Conservation (phyloP, 1,140 invertebrate genomes). For the Zaprionus ornatus region DNA sequence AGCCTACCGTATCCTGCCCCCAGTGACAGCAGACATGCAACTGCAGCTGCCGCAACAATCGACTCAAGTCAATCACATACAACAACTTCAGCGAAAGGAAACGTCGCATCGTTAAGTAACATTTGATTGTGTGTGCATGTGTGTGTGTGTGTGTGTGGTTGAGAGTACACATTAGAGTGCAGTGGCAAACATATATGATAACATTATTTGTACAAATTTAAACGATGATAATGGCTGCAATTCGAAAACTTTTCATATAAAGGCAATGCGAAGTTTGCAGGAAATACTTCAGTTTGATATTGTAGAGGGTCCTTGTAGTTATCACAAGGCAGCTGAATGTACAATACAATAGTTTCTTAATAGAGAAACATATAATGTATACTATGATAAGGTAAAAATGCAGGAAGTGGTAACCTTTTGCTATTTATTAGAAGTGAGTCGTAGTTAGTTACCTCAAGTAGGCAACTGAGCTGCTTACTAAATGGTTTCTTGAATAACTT, state of each 20-base stretch:
- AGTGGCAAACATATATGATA: not conserved
- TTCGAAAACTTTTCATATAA: not conserved
- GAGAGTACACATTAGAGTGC: not conserved
- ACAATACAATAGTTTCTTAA: too few species aligned
- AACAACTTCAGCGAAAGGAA: slow-evolving; percentile 3
- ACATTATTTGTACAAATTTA: not conserved
- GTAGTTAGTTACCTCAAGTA: too few species aligned
- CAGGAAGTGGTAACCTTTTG: too few species aligned
- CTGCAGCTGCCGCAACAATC: slow-evolving; percentile 38
- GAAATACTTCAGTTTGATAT: not conserved
- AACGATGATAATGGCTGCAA: not conserved
- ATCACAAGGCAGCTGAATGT: not conserved
- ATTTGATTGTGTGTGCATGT: not conserved
- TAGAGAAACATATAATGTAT: too few species aligned
- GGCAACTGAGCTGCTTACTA: too few species aligned
- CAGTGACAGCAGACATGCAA: slow-evolving; percentile 2
- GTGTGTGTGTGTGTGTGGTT: not conserved
- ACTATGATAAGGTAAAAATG: too few species aligned
- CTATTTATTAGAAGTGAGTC: too few species aligned
- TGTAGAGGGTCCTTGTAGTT: not conserved
- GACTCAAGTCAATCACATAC: slow-evolving; percentile 49
- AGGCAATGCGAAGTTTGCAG: not conserved
- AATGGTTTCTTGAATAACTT: too few species aligned
- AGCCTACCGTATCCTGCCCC: not conserved
- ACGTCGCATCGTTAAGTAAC: not conserved